phyloP scores from a whole-genome alignment of 2,113 vertebrate genomes.

The Gallinago undulata region DNA sequence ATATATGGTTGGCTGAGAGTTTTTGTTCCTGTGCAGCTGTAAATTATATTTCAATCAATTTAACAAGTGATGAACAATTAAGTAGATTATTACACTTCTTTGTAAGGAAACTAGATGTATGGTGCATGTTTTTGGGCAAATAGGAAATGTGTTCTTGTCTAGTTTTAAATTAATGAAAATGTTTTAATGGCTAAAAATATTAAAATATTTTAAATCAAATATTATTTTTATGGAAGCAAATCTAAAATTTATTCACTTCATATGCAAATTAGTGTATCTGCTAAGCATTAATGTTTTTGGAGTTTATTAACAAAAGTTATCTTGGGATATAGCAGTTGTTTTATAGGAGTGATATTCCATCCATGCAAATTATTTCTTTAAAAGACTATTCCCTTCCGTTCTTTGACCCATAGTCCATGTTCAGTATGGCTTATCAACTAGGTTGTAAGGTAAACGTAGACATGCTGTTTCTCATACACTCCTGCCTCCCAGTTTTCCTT shows the following conservation, averaged over 20 bases:
- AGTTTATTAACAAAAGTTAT: neutral
- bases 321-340: neutral
- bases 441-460: neutral
- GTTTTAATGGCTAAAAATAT: neutral
- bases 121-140: neutral
- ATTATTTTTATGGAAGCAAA: neutral
- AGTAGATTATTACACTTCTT: neutral
- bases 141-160: neutral
- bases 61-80: neutral
- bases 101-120: neutral
- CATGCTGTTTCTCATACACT: rapidly evolving
- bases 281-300: neutral
- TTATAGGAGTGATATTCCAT: neutral
- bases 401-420: neutral
- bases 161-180: neutral
- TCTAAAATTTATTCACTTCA: neutral
- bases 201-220: neutral
- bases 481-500: neutral
- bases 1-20: neutral
- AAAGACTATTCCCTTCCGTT: neutral
- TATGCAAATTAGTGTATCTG: neutral
- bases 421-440: neutral
- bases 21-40: neutral
- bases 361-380: neutral
- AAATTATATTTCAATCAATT: neutral